These are phyloP conservation scores for Tragelaphus strepsiceros DNA, from an alignment of 2,113 vertebrate genomes.

Conservation along the genomic window DNA sequence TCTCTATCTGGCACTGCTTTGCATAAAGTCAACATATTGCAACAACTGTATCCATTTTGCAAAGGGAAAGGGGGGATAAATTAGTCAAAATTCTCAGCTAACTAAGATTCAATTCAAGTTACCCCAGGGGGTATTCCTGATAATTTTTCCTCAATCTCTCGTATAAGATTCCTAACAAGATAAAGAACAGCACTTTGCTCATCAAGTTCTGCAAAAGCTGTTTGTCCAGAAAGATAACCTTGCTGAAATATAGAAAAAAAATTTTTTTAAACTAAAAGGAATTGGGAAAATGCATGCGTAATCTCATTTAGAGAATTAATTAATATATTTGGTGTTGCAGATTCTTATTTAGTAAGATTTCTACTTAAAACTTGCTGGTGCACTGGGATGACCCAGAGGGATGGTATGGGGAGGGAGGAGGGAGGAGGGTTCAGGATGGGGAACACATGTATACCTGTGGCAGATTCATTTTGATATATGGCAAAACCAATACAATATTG, in stretches of 20 bases:
- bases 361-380: neutral
- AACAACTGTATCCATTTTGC: neutral
- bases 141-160: neutral
- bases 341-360: neutral
- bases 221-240: neutral
- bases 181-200: neutral
- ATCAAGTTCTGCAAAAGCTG: neutral
- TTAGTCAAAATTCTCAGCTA: neutral
- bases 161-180: neutral
- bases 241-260: accelerated
- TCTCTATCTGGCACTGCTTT: neutral
- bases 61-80: neutral
- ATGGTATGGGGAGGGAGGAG: too few species aligned
- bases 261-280: neutral
- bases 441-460: too few species aligned
- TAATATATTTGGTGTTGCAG: neutral
- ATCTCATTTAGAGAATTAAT: neutral
- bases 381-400: too few species aligned
- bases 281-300: neutral
- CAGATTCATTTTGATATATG: too few species aligned
- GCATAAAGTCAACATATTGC: neutral
- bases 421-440: too few species aligned
- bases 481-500: too few species aligned
- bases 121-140: neutral
- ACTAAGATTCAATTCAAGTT: neutral